Evolutionary conservation across 2,113 vertebrate genomes (phyloP).

Genomic region (Gnathochromis pfefferi): DNA sequence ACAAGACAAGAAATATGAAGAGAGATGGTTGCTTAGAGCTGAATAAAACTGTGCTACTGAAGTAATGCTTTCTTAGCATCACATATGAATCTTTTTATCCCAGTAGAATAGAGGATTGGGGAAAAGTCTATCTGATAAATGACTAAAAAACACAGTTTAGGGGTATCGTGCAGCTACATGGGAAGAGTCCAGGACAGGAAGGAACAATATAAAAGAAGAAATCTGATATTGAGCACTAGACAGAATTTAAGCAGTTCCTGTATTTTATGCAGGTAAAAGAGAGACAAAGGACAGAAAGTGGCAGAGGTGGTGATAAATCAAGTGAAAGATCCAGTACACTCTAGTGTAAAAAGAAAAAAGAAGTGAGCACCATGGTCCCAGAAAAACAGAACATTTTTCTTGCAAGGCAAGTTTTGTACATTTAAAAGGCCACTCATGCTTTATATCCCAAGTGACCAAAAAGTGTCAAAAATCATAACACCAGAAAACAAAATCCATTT

Average conservation of each 20-base stretch:
- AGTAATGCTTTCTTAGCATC: not conserved
- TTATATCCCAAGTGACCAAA: not conserved
- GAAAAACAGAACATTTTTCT: not conserved
- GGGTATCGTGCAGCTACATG: not conserved
- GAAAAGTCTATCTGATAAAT: not conserved
- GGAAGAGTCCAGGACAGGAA: not conserved
- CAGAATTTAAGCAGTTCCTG: not conserved
- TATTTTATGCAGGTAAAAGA: conserved; percentile 9
- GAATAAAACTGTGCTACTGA: not conserved
- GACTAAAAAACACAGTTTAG: not conserved
- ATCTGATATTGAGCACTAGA: not conserved
- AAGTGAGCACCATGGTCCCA: not conserved
- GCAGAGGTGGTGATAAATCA: not conserved
- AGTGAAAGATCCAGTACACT: not conserved
- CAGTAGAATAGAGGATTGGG: not conserved
- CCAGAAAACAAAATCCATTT: not conserved
- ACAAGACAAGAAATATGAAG: not conserved
- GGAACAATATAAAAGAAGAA: not conserved
- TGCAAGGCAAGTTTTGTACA: not conserved
- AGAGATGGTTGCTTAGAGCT: not conserved
- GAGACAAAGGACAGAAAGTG: not conserved
- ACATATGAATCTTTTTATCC: not conserved
- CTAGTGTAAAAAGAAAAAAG: not conserved
- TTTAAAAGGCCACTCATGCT: not conserved
- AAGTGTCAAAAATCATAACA: not conserved